Percentiles rank a stretch among this genome's conserved stretches.
Evolutionary conservation across 35 echinoderm and acorn worm species (phyloP).

Genomic region (Acanthaster planci): DNA sequence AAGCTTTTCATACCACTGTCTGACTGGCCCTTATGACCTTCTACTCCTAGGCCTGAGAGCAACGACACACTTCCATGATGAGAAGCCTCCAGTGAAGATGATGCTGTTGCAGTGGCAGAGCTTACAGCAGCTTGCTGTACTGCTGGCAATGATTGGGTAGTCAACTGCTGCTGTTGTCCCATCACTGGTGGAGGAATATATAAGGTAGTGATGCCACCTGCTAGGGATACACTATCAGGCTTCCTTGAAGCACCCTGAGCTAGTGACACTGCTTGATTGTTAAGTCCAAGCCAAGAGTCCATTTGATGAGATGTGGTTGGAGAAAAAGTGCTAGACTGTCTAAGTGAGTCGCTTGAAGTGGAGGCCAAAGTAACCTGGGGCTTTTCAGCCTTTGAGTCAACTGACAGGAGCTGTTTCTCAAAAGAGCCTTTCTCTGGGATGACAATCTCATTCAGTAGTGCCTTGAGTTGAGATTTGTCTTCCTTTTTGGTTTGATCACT

Average conservation of each 20-base stretch:
- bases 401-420: neutral
- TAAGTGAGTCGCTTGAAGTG: neutral
- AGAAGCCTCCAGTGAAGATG: neutral
- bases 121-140: neutral
- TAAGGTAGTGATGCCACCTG: neutral
- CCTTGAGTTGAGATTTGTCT: slow-evolving; percentile 62
- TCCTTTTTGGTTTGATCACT: slow-evolving; percentile 35
- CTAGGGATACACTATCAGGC: neutral
- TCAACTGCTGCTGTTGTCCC: neutral
- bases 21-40: neutral
- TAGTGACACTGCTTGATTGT: neutral
- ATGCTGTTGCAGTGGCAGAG: neutral
- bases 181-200: neutral
- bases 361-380: neutral
- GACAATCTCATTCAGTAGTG: slow-evolving; percentile 61
- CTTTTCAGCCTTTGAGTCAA: neutral
- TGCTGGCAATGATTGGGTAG: neutral
- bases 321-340: neutral
- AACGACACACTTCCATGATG: neutral
- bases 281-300: neutral
- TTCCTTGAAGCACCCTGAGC: neutral
- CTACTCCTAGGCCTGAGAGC: neutral
- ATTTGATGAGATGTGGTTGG: slow-evolving; percentile 6
- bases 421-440: neutral
- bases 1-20: neutral